Base-by-base conservation (phyloP, 2,888 invertebrate species). In the Hyles lineata region DNA sequence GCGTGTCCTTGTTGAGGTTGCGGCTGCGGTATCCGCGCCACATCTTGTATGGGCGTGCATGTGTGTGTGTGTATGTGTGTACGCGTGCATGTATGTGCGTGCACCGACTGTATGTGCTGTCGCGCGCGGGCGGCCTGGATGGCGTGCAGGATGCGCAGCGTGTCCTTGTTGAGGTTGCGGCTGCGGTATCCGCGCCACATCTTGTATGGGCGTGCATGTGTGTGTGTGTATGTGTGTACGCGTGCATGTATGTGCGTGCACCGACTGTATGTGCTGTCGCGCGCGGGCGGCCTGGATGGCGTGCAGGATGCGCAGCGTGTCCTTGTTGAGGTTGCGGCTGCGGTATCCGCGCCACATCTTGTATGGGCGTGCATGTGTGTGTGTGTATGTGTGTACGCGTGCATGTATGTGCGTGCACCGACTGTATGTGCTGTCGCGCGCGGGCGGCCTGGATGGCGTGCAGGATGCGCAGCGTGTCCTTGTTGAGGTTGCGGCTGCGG, bases 261-360 rank as follows among this genome's bases (percentile, higher is more conserved):
- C 96, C 95, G 87, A 97, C 97, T 97, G 96, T 85, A 98, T 97
- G 85, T 98, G 97, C 84, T 98, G 97, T 76, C 97, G 96, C 2
- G 97, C 97, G 79, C 98, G 95, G 76, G 96, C 96, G 76, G 96
- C 96, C 83, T 98, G 96, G 69, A 98, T 95, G 43, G 96, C 96
- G 80, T 97, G 96, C 87, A 92, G 90, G 80, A 90, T 96, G 80
- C 96, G 95, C 77, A 96, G 92, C 0, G 97, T 96, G 77, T 96
- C 96, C 83, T 96, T 96, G 82, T 97, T 96, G 17, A 96, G 91
- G 82, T 98, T 97, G 80, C 98, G 94, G 58, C 97, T 96, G 69
- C 96, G 95, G 88, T 97, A 98, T 0, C 98, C 98, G 32, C 98
- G 93, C 98, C 98, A 98, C 91, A 97, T 96, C 89, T 97, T 97